Evolutionary conservation across 2,888 invertebrate genomes (phyloP), one percentile per base, ranked within the genome.

Genomic region (Xestobium rufovillosum): DNA sequence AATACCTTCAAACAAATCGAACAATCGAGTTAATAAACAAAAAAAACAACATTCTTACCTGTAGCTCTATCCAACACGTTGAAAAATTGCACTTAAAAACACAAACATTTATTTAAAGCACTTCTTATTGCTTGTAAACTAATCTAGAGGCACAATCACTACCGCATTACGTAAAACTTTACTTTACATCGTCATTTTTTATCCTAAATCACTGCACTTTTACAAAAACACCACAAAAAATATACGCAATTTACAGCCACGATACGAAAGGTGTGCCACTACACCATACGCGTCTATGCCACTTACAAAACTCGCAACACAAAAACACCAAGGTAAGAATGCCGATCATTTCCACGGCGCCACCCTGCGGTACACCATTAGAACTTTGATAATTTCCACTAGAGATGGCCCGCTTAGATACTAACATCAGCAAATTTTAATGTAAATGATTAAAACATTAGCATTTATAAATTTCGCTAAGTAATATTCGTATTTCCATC

Each of bases 51-150:
- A 42, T 39, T 41, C 43, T 50, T 56, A 59, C 57, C 58, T 57
- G 53, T 51, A 51, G 52, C n/a, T 51, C 43, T 51, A 49, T 49
- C 49, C 50, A 47, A 48, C 41, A 51, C 46, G 48, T 50, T 34
- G 44, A 52, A 51, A 51, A 55, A 48, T 49, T 51, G 48, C 50
- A 51, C 47, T 36, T 41, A 41, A 10, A 43, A 34, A 42, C 41
- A 38, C 38, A 39, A 43, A 42, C 44, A 46, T 48, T 48, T 42
- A 39, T 36, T 35, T 37, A 42, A 39, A 37, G 37, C 38, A 38
- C 39, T n/a, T n/a, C n/a, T n/a, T n/a, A n/a, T 19, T 19, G 23
- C 23, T 19, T 19, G 23, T n/a, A n/a, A 19, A 8, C 6, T 19
- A 19, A 19, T 19, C n/a, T 19, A 6, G 6, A 19, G 23, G 23